Percentiles rank a stretch among this genome's conserved stretches.
phyloP scores from a whole-genome alignment of 2,113 vertebrate genomes.

The Desmodus rotundus region DNA sequence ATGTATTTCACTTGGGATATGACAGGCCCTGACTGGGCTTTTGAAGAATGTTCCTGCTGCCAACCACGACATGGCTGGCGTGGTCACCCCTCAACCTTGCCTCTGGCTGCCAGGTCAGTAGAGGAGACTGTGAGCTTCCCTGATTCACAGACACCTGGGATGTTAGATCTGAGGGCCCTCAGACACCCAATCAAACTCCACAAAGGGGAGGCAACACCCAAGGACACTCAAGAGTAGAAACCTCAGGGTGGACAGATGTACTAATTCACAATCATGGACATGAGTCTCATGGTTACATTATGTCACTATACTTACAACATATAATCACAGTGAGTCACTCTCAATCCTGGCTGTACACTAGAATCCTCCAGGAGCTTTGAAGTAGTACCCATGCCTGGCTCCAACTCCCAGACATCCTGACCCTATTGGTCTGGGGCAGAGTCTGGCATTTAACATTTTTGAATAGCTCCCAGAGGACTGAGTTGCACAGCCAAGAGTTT shows the following conservation, averaged over 20 bases:
- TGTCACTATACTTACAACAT: background rate
- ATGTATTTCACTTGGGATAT: background rate
- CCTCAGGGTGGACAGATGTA: background rate
- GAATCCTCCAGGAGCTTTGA: background rate
- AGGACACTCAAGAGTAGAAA: background rate
- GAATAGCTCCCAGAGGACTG: background rate
- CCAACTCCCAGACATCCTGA: background rate
- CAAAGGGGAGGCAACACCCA: background rate
- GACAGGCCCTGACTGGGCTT: background rate
- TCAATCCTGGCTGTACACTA: background rate
- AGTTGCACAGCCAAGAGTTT: background rate
- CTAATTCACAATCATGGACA: background rate
- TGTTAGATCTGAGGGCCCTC: background rate
- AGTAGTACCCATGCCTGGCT: background rate
- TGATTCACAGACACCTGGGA: background rate
- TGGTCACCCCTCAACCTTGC: background rate
- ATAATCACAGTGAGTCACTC: background rate
- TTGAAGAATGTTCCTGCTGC: background rate
- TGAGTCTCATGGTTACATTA: background rate
- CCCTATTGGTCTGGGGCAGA: background rate
- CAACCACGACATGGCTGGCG: fast-evolving
- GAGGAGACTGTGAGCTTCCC: background rate
- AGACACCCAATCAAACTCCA: background rate
- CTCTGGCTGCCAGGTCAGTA: background rate
- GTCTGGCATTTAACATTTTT: background rate